Conservation (phyloP, 2,113 vertebrate genomes). For the Willisornis vidua region DNA sequence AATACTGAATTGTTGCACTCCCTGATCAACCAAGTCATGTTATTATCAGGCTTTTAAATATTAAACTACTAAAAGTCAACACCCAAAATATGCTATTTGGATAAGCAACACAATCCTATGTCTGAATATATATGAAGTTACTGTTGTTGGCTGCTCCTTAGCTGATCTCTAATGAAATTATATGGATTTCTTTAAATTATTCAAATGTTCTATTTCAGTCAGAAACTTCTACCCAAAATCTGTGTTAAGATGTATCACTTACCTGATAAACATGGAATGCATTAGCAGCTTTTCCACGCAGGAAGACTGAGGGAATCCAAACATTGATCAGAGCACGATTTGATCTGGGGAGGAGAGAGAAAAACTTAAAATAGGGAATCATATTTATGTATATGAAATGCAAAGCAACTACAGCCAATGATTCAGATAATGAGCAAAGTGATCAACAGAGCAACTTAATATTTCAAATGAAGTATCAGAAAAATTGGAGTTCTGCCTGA, state of each 20-base stretch:
- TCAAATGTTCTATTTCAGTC: background rate
- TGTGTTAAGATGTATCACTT: background rate
- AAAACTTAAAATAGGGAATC: background rate
- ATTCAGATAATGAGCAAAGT: background rate
- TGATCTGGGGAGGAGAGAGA: slow-evolving; percentile 78
- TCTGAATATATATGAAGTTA: background rate
- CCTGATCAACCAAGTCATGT: background rate
- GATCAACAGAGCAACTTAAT: background rate
- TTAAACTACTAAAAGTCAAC: background rate
- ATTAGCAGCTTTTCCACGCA: slow-evolving; percentile 93
- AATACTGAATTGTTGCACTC: background rate
- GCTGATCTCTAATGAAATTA: background rate
- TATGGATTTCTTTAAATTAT: background rate
- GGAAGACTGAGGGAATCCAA: slow-evolving; percentile 98
- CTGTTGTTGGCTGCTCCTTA: background rate
- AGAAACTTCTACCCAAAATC: background rate
- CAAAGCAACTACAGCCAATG: background rate
- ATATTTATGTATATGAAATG: background rate
- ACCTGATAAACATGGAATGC: slow-evolving; percentile 99
- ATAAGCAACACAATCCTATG: background rate
- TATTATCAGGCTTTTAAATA: background rate
- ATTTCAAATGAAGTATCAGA: background rate
- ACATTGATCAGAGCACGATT: slow-evolving; percentile 98
- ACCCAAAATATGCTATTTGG: background rate
- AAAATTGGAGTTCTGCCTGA: background rate